These are phyloP conservation scores for Meteorus sp. DNA, from an alignment of 1,140 invertebrate genomes.

Conservation along the genomic window DNA sequence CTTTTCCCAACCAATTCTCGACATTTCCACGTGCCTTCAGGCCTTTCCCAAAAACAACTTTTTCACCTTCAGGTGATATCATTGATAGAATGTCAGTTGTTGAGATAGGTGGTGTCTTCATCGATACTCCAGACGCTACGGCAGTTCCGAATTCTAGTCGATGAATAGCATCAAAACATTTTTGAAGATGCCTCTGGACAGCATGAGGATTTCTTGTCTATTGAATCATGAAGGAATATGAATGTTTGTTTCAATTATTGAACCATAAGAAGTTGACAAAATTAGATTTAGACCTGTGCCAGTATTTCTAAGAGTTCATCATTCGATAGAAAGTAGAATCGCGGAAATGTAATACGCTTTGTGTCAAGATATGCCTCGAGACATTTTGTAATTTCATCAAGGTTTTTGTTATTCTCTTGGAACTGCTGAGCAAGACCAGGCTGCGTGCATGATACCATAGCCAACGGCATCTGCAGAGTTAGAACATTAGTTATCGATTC, in stretches of 20 bases:
- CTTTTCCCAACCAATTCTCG: slow-evolving; percentile 85
- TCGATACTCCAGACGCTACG: slow-evolving; percentile 25
- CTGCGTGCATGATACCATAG: slow-evolving; percentile 69
- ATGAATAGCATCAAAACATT: slow-evolving; percentile 43
- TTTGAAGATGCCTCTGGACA: slow-evolving; percentile 28
- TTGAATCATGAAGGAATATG: slow-evolving; percentile 12
- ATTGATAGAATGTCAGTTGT: slow-evolving; percentile 83
- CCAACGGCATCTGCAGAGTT: slow-evolving; percentile 69
- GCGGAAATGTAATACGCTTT: slow-evolving; percentile 91
- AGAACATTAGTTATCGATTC: too few species aligned
- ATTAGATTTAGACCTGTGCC: slow-evolving; percentile 97
- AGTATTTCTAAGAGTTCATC: slow-evolving; percentile 95
- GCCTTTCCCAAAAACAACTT: slow-evolving; percentile 75
- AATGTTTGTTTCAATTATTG: neutral
- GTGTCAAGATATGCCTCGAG: slow-evolving; percentile 89
- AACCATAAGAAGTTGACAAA: slow-evolving; percentile 59
- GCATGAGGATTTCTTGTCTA: slow-evolving; percentile 76
- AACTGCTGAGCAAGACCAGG: slow-evolving; percentile 71
- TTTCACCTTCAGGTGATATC: slow-evolving; percentile 84
- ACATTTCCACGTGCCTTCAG: slow-evolving; percentile 85
- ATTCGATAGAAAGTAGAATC: slow-evolving; percentile 98
- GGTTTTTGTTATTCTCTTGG: slow-evolving; percentile 72
- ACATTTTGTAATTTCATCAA: slow-evolving; percentile 82
- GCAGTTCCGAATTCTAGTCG: slow-evolving; percentile 72
- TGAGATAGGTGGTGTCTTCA: slow-evolving; percentile 52